These are phyloP conservation scores for Grammomys dolichurus DNA, from an alignment of 2,113 vertebrate genomes.

Conservation along the genomic window DNA sequence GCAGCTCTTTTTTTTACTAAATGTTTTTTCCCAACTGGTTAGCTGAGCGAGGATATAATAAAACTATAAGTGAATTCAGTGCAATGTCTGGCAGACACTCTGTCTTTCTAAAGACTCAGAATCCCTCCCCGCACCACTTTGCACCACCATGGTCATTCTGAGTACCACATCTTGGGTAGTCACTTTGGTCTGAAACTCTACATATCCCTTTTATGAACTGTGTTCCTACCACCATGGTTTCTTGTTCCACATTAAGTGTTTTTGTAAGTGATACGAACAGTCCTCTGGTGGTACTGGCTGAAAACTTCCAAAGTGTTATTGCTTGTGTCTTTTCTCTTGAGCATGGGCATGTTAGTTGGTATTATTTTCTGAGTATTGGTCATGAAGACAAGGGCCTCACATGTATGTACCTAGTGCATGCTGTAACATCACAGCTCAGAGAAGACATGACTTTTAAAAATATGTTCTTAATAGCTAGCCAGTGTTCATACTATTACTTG, in stretches of 20 bases:
- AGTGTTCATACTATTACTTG: not conserved
- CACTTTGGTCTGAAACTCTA: not conserved
- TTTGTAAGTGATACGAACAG: not conserved
- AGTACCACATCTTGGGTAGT: not conserved
- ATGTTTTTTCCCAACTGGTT: conserved; percentile 16
- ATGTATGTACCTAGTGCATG: rapidly evolving
- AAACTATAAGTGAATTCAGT: conserved; percentile 10
- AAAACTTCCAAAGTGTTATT: not conserved
- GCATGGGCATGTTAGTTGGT: not conserved
- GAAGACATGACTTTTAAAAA: not conserved
- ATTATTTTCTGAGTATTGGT: not conserved
- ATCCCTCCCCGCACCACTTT: not conserved
- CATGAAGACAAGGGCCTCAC: not conserved
- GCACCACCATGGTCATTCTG: not conserved
- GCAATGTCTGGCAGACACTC: not conserved
- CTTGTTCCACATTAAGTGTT: not conserved
- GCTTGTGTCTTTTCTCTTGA: not conserved
- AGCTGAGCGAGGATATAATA: not conserved
- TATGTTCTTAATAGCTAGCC: not conserved
- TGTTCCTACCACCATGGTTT: not conserved
- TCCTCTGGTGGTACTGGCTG: not conserved
- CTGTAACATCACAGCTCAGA: not conserved
- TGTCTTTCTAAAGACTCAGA: not conserved
- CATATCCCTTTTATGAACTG: not conserved
- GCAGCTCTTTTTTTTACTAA: not conserved